Evolutionary conservation across 2,797 vertebrate genomes (phyloP).

Genomic region (Centroberyx gerrardi): DNA sequence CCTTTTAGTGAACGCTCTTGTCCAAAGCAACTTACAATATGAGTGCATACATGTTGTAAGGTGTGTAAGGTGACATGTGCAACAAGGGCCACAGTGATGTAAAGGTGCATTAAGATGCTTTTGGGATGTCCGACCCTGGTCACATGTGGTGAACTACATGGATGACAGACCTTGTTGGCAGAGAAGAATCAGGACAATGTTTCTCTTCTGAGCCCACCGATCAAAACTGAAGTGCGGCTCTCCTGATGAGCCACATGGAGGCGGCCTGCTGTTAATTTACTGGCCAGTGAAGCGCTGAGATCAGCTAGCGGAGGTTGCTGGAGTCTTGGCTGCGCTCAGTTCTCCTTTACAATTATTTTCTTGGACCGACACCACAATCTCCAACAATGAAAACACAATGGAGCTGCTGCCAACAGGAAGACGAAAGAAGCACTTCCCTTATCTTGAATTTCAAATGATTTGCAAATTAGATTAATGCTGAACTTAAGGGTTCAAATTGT

Average conservation of each 20-base stretch:
- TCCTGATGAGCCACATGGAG: slow-evolving; percentile 60
- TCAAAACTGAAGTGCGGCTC: slow-evolving; percentile 32
- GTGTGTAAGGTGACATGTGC: too few relatives aligned
- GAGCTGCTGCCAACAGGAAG: neutral
- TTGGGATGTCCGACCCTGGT: slow-evolving; percentile 38
- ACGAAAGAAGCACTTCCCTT: slow-evolving; percentile 1
- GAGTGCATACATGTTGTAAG: neutral
- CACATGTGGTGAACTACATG: slow-evolving; percentile 24
- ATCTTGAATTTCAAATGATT: neutral
- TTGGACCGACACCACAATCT: slow-evolving; percentile 27
- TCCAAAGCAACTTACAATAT: neutral
- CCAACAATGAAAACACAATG: neutral
- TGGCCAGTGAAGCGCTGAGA: slow-evolving; percentile 64
- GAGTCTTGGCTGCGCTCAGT: slow-evolving; percentile 10
- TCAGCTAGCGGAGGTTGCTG: slow-evolving; percentile 46
- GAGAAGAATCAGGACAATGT: slow-evolving; percentile 21
- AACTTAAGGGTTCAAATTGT: neutral
- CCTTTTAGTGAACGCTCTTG: neutral
- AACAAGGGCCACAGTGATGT: neutral
- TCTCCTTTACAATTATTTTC: slow-evolving; percentile 1
- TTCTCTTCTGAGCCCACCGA: slow-evolving; percentile 26
- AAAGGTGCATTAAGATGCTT: slow-evolving; percentile 30
- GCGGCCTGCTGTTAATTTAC: slow-evolving; percentile 64
- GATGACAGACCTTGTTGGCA: slow-evolving; percentile 30
- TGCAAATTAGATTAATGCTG: neutral